Evolutionary conservation across 2,888 invertebrate species (phyloP).

Genomic region (Steinernema scapterisci): DNA sequence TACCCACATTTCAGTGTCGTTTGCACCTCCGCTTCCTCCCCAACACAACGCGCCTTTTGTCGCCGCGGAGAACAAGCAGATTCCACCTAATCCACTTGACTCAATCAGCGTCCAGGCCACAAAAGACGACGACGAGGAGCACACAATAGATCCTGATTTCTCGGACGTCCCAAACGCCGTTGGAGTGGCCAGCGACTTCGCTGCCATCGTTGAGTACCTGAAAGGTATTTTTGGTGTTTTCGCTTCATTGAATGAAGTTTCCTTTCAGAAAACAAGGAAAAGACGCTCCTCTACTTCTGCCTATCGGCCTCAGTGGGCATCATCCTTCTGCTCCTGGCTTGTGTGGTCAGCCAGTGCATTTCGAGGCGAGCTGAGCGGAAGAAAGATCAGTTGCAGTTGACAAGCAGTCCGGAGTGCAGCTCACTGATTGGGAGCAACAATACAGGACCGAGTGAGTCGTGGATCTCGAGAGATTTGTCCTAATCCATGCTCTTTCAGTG

Average conservation of each 20-base stretch:
- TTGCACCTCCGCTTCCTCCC: constrained; percentile 13
- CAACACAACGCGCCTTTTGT: not conserved
- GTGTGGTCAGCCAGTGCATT: constrained; percentile 50
- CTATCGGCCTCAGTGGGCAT: constrained; percentile 54
- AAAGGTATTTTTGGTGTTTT: constrained; percentile 52
- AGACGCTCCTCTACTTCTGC: constrained; percentile 54
- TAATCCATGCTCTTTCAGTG: constrained; percentile 30
- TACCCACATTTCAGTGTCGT: not conserved
- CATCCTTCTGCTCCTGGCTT: constrained; percentile 54
- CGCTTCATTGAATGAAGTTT: not conserved
- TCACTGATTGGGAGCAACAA: constrained; percentile 45
- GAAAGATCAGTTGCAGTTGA: constrained; percentile 15
- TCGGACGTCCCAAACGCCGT: constrained; percentile 67
- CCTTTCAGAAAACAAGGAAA: constrained; percentile 55
- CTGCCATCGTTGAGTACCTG: constrained; percentile 67
- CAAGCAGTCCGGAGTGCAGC: constrained; percentile 35
- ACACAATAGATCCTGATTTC: constrained; percentile 39
- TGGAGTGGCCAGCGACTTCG: constrained; percentile 68
- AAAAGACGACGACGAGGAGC: constrained; percentile 36
- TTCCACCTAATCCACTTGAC: not conserved
- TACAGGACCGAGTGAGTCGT: constrained; percentile 35
- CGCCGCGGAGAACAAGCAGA: not conserved
- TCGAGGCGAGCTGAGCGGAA: not conserved
- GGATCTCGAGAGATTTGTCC: not conserved
- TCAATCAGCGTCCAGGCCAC: constrained; percentile 41